These are phyloP conservation scores for Sitophilus oryzae DNA, from an alignment of 1,140 invertebrate genomes.

Conservation along the genomic window DNA sequence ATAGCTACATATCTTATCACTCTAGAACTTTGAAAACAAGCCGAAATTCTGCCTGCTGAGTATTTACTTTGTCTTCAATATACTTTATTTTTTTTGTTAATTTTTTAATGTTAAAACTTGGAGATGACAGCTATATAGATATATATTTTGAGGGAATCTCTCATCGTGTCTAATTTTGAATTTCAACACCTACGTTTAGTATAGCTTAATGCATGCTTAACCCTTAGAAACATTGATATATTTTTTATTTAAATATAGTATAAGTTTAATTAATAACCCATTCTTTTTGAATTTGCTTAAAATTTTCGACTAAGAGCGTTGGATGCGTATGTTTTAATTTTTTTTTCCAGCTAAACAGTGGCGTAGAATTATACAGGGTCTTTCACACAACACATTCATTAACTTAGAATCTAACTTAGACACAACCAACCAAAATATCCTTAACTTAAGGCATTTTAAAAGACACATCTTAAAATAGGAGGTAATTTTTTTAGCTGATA, in stretches of 20 bases:
- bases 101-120: constrained; percentile 5
- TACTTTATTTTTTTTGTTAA: too few species aligned
- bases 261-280: constrained; percentile 5
- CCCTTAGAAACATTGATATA: constrained; percentile 35
- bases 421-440: too few species aligned
- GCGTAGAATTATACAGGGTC: too few species aligned
- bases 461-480: too few species aligned
- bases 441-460: too few species aligned
- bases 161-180: constrained; percentile 10
- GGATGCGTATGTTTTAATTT: too few species aligned
- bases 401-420: too few species aligned
- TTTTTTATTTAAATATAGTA: constrained; percentile 16
- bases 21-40: constrained; percentile 27
- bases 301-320: neutral
- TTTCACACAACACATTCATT: too few species aligned
- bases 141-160: constrained; percentile 3
- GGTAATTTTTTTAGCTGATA: too few species aligned
- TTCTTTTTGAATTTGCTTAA: neutral
- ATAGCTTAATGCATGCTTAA: constrained; percentile 30
- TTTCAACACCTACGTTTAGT: constrained; percentile 33
- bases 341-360: too few species aligned
- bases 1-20: constrained; percentile 27
- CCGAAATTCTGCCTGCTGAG: constrained; percentile 24
- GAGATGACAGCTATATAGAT: constrained; percentile 13
- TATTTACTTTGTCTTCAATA: too few species aligned